phyloP scores from a whole-genome alignment of 2,888 invertebrate species.

The Escarpia spicata region DNA sequence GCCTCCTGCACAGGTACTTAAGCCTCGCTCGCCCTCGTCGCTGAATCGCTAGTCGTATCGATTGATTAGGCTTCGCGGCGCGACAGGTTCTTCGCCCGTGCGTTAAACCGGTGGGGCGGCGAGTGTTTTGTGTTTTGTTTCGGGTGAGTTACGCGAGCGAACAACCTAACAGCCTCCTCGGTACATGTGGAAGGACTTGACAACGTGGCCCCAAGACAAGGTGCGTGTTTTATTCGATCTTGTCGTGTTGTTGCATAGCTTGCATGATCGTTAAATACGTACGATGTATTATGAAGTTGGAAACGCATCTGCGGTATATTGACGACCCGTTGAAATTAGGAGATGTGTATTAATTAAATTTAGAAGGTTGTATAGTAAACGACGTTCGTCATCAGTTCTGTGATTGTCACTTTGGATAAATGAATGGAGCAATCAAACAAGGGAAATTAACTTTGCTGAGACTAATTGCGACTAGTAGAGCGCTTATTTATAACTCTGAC shows the following conservation, averaged over 20 bases:
- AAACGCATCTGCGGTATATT: neutral
- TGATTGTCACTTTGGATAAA: neutral
- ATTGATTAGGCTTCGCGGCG: neutral
- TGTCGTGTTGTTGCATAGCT: neutral
- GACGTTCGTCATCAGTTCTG: neutral
- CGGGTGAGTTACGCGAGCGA: neutral
- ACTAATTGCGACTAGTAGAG: neutral
- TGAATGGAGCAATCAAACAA: neutral
- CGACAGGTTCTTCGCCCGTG: neutral
- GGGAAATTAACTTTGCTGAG: neutral
- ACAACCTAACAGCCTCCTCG: neutral
- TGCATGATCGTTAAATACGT: neutral
- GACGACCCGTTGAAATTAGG: neutral
- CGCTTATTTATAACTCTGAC: neutral
- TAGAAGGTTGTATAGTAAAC: neutral
- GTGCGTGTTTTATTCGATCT: neutral
- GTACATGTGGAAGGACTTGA: neutral
- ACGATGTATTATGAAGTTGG: neutral
- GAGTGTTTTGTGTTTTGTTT: neutral
- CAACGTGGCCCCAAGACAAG: neutral
- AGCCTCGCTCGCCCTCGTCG: neutral
- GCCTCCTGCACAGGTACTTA: slow-evolving; percentile 6
- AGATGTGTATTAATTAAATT: neutral
- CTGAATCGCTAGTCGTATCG: neutral
- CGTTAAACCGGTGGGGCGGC: neutral